Evolutionary conservation across 2,797 vertebrate genomes (phyloP), one percentile per base, ranked within the genome.

Genomic region (Melanotaenia nigrans): DNA sequence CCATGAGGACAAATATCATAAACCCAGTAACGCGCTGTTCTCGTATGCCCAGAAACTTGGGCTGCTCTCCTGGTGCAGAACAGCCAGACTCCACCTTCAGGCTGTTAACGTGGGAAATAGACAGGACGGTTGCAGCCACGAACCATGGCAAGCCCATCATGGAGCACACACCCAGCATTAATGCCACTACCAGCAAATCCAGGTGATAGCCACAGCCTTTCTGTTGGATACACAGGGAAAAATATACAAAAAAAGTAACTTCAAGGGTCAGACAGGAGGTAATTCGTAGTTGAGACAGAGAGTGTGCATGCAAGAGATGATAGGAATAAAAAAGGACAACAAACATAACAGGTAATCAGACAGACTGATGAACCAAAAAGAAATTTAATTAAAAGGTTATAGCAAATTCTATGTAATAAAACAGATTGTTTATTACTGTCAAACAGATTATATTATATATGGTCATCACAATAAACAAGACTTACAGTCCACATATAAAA

Each of bases 151-250:
- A 94, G 10, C 97, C 97, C 97, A 99, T 97, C 35, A 99, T 24
- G 38, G 97, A 99, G 90, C 97, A 99, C 35, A 98, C 77, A 1
- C 96, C 97, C 90, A 99, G 75, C 97, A 99, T 99, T 47, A 98
- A 33, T 2, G 96, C 86, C 74, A 99, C 97, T 68, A 98, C 85
- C 49, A 97, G 91, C 71, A 99, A 87, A 92, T 99, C 97, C 87
- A 99, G 95, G 89, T 99, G 97, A 84, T 99, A 99, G 81, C 97
- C 97, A 88, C 96, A 96, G 86, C 97, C 96, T 95, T 99, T 99
- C 97, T 99, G 95, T 54, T 86, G 51, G 59, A 70, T 0, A 51
- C 9, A 68, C 9, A 56, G n/a, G 13, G 56, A 25, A 13, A 8
- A 36, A 25, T 20, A 11, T 30, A 30, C 28, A 66, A 55, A 71